Conservation (phyloP, 2,888 invertebrate genomes). For the Patella ulyssiponensis region DNA sequence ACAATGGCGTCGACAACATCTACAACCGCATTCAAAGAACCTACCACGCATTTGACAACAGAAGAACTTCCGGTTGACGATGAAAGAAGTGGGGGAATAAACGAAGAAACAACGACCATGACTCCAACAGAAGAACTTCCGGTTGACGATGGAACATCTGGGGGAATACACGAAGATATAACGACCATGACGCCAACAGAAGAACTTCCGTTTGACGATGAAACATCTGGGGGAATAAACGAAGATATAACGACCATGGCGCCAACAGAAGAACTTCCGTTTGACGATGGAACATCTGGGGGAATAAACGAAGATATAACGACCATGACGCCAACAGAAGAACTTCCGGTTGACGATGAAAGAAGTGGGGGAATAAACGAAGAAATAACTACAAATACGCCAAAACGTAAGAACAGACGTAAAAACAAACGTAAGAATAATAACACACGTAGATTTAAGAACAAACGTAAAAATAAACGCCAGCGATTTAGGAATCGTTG, state of each 20-base stretch:
- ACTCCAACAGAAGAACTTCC: neutral
- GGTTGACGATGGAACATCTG: neutral
- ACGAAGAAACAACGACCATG: neutral
- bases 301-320: neutral
- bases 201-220: neutral
- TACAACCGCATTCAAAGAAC: neutral
- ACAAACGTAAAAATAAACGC: neutral
- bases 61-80: neutral
- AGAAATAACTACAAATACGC: neutral
- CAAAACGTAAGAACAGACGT: no score
- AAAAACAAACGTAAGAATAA: no score
- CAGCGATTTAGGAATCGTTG: neutral
- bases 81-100: neutral
- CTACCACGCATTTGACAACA: slow-evolving; percentile 4
- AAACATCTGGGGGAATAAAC: neutral
- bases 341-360: no score
- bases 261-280: neutral
- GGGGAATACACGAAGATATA: neutral
- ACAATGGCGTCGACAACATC: neutral
- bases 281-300: neutral
- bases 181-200: neutral
- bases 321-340: neutral
- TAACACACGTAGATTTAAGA: no score
- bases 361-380: neutral
- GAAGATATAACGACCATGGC: neutral